Percentiles rank a stretch among this genome's conserved stretches.
phyloP scores from a whole-genome alignment of 2,113 vertebrate genomes.

The Leuciscus idus region DNA sequence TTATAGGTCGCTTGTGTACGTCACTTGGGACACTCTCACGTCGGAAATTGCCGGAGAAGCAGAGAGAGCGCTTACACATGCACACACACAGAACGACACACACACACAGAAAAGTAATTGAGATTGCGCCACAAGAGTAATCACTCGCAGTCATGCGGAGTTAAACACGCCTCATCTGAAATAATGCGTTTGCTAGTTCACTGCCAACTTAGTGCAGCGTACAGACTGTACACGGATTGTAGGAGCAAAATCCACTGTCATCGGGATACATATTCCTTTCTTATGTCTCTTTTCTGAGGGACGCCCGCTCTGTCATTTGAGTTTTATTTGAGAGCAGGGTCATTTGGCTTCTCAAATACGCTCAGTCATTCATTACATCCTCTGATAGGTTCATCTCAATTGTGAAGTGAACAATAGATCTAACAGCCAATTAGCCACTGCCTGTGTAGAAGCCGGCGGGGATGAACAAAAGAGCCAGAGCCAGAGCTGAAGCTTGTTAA shows the following conservation, averaged over 20 bases:
- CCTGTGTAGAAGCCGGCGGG: constrained; percentile 21
- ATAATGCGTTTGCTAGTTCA: constrained; percentile 48
- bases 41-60: constrained; percentile 48
- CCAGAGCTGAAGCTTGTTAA: constrained; percentile 49
- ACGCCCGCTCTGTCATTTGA: constrained; percentile 29
- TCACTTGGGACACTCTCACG: constrained; percentile 55
- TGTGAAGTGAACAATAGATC: constrained; percentile 56
- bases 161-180: constrained; percentile 58
- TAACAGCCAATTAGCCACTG: constrained; percentile 54
- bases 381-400: constrained; percentile 52
- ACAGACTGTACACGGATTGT: constrained; percentile 29
- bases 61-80: constrained; percentile 46
- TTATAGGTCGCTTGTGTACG: constrained; percentile 55
- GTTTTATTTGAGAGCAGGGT: constrained; percentile 25
- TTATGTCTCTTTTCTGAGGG: neutral
- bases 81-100: constrained; percentile 32
- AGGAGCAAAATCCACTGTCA: constrained; percentile 24
- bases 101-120: constrained; percentile 57
- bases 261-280: constrained; percentile 14
- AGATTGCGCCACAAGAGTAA: constrained; percentile 61
- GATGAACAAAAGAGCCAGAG: constrained; percentile 41
- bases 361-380: constrained; percentile 44
- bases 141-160: constrained; percentile 56
- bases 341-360: constrained; percentile 48
- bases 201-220: constrained; percentile 34